phyloP scores from a whole-genome alignment of 2,888 invertebrate genomes.

The Phytoseiulus persimilis region DNA sequence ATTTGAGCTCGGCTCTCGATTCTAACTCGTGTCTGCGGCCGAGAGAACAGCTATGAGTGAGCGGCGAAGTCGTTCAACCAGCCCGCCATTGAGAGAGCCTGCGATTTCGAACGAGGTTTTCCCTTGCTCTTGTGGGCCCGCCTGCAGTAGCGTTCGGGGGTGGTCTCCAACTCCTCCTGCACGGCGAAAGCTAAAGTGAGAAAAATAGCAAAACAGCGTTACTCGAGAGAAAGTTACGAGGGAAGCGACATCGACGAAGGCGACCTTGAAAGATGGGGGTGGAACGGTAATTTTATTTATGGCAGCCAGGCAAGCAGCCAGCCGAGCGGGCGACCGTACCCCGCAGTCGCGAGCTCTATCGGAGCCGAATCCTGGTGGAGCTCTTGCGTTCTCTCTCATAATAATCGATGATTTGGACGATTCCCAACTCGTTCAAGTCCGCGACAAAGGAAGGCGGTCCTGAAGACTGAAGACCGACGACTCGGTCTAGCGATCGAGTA shows the following conservation, averaged over 20 bases:
- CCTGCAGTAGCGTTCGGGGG: neutral
- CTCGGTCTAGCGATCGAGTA: too few species aligned
- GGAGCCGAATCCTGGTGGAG: neutral
- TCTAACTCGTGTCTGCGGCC: neutral
- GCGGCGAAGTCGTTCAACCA: neutral
- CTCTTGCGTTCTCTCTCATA: neutral
- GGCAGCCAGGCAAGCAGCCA: neutral
- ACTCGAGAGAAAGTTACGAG: neutral
- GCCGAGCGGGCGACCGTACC: neutral
- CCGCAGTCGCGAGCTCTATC: neutral
- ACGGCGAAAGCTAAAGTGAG: neutral
- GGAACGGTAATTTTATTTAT: neutral
- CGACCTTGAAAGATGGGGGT: conserved; percentile 5
- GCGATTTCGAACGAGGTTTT: neutral
- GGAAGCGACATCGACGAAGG: neutral
- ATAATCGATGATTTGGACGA: neutral
- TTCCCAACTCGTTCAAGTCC: neutral
- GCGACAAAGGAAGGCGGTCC: neutral
- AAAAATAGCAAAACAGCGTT: neutral
- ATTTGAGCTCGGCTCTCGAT: neutral
- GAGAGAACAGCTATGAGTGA: neutral
- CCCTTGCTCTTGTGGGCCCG: neutral
- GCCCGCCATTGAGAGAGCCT: neutral
- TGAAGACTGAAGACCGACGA: too few species aligned
- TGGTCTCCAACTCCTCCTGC: neutral